phyloP scores from a whole-genome alignment of 2,113 vertebrate species.

The Microcebus tavaratra region DNA sequence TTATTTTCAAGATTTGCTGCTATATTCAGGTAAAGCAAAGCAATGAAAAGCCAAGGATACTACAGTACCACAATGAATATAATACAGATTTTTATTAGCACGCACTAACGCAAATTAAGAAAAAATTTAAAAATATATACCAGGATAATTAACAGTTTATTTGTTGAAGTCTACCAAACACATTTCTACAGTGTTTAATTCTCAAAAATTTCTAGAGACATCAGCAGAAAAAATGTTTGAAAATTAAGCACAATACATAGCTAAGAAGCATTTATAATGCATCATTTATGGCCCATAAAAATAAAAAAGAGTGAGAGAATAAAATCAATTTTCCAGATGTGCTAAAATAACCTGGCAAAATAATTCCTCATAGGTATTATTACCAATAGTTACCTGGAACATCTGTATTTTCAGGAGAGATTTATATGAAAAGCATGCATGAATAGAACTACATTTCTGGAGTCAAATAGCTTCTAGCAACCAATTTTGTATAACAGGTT shows the following conservation, averaged over 20 bases:
- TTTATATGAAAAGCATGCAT: background rate
- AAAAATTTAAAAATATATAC: conserved; percentile 21
- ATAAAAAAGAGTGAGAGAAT: background rate
- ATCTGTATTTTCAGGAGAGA: conserved; percentile 35
- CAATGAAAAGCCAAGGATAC: conserved; percentile 63
- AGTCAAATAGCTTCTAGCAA: background rate
- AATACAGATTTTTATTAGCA: conserved; percentile 49
- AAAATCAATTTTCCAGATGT: background rate
- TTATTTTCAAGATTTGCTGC: conserved; percentile 77
- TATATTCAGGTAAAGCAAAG: conserved; percentile 52
- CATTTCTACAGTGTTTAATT: conserved; percentile 33
- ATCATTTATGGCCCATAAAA: conserved; percentile 23
- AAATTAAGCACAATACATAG: background rate
- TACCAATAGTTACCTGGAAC: background rate
- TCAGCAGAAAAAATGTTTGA: background rate
- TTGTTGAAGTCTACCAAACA: conserved; percentile 35
- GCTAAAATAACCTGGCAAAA: conserved; percentile 44
- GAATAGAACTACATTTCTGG: background rate
- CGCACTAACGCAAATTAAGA: conserved; percentile 35
- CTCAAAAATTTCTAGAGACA: conserved; percentile 44
- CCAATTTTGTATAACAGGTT: background rate
- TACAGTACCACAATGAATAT: conserved; percentile 49
- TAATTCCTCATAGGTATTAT: conserved; percentile 1
- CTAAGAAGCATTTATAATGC: background rate
- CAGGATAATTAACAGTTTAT: conserved; percentile 43